Percentiles rank a stretch among this genome's conserved stretches.
Conservation (phyloP, 2,888 invertebrate genomes). For the Drosophila tripunctata region DNA sequence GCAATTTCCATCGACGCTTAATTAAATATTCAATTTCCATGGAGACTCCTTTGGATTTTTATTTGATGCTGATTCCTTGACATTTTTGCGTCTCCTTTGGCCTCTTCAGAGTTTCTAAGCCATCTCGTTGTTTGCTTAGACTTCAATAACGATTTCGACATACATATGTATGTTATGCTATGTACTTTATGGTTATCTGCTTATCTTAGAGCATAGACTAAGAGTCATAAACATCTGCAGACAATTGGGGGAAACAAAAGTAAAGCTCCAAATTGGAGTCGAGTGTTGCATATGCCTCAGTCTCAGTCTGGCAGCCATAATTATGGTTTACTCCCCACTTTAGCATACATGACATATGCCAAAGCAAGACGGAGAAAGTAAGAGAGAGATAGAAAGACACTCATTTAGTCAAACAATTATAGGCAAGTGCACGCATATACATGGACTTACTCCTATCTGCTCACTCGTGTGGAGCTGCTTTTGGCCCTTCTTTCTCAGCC, state of each 20-base stretch:
- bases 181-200: conserved; percentile 21
- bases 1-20: conserved; percentile 64
- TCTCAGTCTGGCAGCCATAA: conserved; percentile 64
- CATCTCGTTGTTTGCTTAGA: conserved; percentile 63
- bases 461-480: conserved; percentile 64
- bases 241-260: conserved; percentile 50
- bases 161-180: too few species aligned
- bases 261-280: conserved; percentile 37
- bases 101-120: conserved; percentile 3
- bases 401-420: conserved; percentile 78
- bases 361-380: neutral
- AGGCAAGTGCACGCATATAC: conserved; percentile 65
- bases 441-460: conserved; percentile 49
- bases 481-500: neutral
- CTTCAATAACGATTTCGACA: conserved; percentile 61
- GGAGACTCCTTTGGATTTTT: conserved; percentile 50
- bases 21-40: conserved; percentile 75
- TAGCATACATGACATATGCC: neutral
- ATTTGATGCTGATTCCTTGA: conserved; percentile 45
- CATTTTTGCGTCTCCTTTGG: conserved; percentile 6
- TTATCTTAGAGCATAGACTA: conserved; percentile 24
- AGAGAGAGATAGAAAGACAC: conserved; percentile 36
- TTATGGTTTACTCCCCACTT: conserved; percentile 50
- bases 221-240: conserved; percentile 55
- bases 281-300: conserved; percentile 41